Conservation (phyloP, 2,113 vertebrate species). For the Pterocles burchelli region DNA sequence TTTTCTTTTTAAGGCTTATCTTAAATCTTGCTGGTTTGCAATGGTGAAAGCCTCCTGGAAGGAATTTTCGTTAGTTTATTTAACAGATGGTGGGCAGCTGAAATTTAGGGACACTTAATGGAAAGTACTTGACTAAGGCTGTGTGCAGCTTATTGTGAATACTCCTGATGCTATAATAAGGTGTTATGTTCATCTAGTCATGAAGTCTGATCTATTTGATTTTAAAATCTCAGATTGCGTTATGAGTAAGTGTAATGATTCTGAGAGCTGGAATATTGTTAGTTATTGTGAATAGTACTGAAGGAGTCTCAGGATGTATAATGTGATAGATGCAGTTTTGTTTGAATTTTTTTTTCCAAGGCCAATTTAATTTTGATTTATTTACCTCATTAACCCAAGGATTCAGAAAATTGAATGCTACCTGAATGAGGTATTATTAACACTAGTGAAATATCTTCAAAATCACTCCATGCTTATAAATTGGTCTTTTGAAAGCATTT, state of each 20-base stretch:
- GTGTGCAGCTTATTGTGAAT: background rate
- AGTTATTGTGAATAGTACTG: background rate
- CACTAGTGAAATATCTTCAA: constrained; percentile 52
- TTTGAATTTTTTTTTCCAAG: constrained; percentile 34
- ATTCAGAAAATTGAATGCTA: constrained; percentile 67
- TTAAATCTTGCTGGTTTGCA: background rate
- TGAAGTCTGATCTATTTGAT: constrained; percentile 63
- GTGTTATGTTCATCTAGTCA: constrained; percentile 28
- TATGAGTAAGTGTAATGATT: constrained; percentile 62
- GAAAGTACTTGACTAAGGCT: background rate
- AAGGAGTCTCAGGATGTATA: constrained; percentile 26
- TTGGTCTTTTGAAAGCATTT: constrained; percentile 55
- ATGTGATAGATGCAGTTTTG: constrained; percentile 45
- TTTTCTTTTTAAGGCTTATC: constrained; percentile 1
- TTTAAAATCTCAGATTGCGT: constrained; percentile 63
- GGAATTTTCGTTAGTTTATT: constrained; percentile 47
- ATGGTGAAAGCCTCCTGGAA: constrained; percentile 55
- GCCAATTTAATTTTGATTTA: constrained; percentile 76
- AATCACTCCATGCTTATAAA: constrained; percentile 50
- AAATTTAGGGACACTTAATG: constrained; percentile 48
- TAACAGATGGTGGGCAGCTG: constrained; percentile 44
- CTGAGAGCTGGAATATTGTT: constrained; percentile 57
- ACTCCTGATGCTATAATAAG: background rate
- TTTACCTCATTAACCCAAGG: constrained; percentile 71
- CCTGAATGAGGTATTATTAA: constrained; percentile 62